phyloP scores from a whole-genome alignment of 2,113 vertebrate genomes.

The Siniperca knerii region DNA sequence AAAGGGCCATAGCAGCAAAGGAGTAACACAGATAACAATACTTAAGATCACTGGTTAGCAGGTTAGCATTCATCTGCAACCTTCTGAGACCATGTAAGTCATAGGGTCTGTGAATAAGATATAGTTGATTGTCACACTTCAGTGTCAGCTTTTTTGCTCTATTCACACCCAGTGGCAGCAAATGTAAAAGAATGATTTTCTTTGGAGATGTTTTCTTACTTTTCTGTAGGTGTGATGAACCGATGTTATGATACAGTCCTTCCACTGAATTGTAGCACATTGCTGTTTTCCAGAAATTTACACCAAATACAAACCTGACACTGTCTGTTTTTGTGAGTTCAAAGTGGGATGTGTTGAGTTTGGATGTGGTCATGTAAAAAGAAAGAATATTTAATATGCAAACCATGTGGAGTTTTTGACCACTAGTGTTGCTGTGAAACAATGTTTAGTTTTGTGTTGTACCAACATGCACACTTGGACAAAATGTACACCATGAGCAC shows the following conservation, averaged over 20 bases:
- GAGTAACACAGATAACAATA: not conserved
- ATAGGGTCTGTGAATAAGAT: not conserved
- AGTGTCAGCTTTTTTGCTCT: not conserved
- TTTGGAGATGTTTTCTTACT: not conserved
- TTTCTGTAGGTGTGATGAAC: not conserved
- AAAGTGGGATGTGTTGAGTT: not conserved
- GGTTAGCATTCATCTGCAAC: not conserved
- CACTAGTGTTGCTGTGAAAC: not conserved
- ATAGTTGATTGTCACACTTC: not conserved
- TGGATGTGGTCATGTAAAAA: not conserved
- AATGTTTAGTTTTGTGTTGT: not conserved
- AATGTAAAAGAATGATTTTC: not conserved
- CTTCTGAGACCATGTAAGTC: not conserved
- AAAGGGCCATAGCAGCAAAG: not conserved
- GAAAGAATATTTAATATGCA: not conserved
- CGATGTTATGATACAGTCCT: not conserved
- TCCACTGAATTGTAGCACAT: not conserved
- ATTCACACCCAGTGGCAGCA: not conserved
- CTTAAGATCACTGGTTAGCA: not conserved
- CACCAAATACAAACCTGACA: not conserved
- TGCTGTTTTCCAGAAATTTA: not conserved
- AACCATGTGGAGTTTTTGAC: not conserved
- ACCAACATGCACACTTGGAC: not conserved
- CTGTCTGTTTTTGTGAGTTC: not conserved
- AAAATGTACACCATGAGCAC: not conserved